phyloP scores from a whole-genome alignment of 2,888 invertebrate genomes.

The Mongoloraphidia duomilia region DNA sequence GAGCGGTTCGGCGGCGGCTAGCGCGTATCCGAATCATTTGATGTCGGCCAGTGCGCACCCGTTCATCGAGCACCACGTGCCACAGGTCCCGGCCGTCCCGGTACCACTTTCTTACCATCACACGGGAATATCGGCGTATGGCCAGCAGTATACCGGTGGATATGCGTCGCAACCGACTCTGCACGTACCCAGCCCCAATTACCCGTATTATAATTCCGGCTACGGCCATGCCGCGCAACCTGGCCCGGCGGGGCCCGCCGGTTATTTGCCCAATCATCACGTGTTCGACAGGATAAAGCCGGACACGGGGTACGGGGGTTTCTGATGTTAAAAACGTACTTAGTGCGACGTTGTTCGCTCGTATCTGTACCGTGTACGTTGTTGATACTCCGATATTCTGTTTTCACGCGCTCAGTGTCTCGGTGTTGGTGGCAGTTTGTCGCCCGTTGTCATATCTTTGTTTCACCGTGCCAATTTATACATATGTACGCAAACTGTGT shows the following conservation, averaged over 20 bases:
- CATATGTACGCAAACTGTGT: no score
- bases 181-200: slow-evolving; percentile 55
- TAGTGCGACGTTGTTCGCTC: background rate
- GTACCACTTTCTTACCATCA: slow-evolving; percentile 28
- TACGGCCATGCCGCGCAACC: slow-evolving; percentile 25
- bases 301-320: slow-evolving; percentile 36
- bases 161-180: slow-evolving; percentile 32
- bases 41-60: slow-evolving; percentile 22
- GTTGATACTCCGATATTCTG: background rate
- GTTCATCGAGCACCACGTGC: slow-evolving; percentile 33
- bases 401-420: slow-evolving; percentile 1
- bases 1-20: slow-evolving; percentile 23
- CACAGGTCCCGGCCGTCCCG: slow-evolving; percentile 31
- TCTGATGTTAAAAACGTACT: slow-evolving; percentile 23
- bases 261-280: slow-evolving; percentile 28
- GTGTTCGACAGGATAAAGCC: slow-evolving; percentile 36
- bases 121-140: slow-evolving; percentile 22
- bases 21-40: slow-evolving; percentile 21
- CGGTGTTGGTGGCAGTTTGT: background rate
- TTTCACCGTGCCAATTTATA: background rate
- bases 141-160: slow-evolving; percentile 23
- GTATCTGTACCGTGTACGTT: slow-evolving; percentile 2
- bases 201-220: slow-evolving; percentile 38
- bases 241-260: slow-evolving; percentile 24
- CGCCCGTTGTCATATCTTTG: background rate